These are phyloP conservation scores for Aporrectodea caliginosa DNA, from an alignment of 1,140 invertebrate species.

Conservation along the genomic window DNA sequence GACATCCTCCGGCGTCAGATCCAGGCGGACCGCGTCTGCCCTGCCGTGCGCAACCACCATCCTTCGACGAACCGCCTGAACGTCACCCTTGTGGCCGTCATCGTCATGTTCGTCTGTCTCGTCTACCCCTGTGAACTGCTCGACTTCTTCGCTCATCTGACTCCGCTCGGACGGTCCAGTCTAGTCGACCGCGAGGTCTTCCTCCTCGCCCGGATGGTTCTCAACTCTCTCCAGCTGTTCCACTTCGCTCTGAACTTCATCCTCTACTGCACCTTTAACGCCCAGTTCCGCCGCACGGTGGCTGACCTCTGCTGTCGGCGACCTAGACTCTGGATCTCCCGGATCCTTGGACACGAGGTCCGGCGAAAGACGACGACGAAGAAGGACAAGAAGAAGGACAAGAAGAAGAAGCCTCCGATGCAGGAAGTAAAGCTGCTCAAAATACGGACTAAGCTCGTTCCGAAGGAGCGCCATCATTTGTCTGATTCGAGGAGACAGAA, in stretches of 20 bases:
- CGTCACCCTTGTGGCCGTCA: constrained; percentile 4
- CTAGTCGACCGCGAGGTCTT: neutral
- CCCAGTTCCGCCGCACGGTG: neutral
- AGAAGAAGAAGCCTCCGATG: no score
- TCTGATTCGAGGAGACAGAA: no score
- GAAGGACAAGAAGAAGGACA: neutral
- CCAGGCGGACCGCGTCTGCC: constrained; percentile 28
- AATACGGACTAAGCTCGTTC: no score
- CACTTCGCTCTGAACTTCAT: neutral
- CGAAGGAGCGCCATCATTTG: no score
- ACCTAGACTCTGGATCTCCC: no score
- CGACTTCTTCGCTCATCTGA: neutral
- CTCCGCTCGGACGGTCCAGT: neutral
- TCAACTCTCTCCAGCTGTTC: neutral
- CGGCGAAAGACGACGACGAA: neutral
- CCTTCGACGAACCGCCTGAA: constrained; percentile 7
- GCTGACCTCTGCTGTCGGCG: neutral
- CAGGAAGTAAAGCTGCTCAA: no score
- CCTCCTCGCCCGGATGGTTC: neutral
- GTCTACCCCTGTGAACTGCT: constrained; percentile 8
- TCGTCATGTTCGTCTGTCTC: constrained; percentile 8
- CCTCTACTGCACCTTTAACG: neutral
- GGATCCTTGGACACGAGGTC: neutral
- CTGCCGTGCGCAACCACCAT: neutral
- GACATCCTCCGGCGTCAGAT: constrained; percentile 19